phyloP scores from a whole-genome alignment of 1,140 invertebrate genomes.

The Drosophila littoralis region DNA sequence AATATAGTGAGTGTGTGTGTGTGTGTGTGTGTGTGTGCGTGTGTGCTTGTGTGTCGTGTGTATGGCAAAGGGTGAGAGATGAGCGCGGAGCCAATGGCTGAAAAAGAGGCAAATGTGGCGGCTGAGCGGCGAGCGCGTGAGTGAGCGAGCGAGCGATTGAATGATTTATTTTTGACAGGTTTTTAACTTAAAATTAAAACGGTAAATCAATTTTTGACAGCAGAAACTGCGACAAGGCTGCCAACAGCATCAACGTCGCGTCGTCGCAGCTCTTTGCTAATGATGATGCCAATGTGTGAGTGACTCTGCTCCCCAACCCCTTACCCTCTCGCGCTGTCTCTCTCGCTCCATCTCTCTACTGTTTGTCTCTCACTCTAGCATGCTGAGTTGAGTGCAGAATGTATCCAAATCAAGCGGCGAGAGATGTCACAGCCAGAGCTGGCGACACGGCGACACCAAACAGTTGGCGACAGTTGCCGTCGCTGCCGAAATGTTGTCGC shows the following conservation, averaged over 20 bases:
- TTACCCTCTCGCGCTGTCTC: not conserved
- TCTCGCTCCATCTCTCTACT: not conserved
- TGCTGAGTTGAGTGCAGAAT: conserved; percentile 45
- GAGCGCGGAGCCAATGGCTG: not conserved
- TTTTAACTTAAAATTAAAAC: conserved; percentile 84
- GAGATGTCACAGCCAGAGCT: conserved; percentile 24
- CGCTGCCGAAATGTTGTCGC: conserved; percentile 66
- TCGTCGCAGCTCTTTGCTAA: conserved; percentile 70
- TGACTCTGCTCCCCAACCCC: not conserved
- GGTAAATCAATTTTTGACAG: conserved; percentile 84
- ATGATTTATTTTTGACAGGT: conserved; percentile 84
- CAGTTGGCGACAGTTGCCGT: conserved; percentile 71
- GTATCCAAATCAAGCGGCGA: conserved; percentile 70
- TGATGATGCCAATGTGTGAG: conserved; percentile 60
- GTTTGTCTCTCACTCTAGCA: not conserved
- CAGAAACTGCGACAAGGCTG: conserved; percentile 76
- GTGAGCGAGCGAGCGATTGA: conserved; percentile 71
- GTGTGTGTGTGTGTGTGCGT: too few relatives aligned
- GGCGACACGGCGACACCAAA: conserved; percentile 43
- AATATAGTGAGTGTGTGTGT: conserved; percentile 1
- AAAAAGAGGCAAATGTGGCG: not conserved
- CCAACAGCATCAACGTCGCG: conserved; percentile 57
- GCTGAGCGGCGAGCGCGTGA: conserved; percentile 13
- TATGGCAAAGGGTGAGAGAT: conserved; percentile 9
- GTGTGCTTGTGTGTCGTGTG: too few relatives aligned